Percentiles rank a stretch among this genome's conserved stretches.
Conservation (phyloP, 35 echinoderm and acorn worm genomes). For the Patiria miniata region DNA sequence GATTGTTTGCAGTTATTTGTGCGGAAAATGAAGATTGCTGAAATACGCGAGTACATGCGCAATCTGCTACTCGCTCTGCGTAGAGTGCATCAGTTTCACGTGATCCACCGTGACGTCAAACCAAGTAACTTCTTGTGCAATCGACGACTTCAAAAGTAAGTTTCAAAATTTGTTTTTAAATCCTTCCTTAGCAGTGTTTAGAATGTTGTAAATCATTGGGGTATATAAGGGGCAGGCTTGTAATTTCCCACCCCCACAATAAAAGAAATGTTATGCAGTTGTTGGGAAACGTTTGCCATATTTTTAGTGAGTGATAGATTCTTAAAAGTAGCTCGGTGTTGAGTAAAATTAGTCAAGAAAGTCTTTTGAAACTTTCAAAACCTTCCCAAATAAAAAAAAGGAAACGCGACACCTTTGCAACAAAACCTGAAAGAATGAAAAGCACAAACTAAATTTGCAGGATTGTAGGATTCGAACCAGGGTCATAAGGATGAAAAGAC, state of each 20-base stretch:
- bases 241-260: no score
- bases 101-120: slow-evolving; percentile 93
- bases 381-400: no score
- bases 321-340: no score
- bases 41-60: slow-evolving; percentile 84
- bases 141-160: slow-evolving; percentile 73
- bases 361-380: no score
- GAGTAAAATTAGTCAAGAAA: no score
- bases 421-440: neutral
- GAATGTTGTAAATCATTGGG: no score
- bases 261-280: no score
- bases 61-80: slow-evolving; percentile 74
- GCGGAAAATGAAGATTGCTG: slow-evolving; percentile 49
- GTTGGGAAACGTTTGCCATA: neutral
- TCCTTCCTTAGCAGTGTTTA: no score
- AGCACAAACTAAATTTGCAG: neutral
- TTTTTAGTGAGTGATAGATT: no score
- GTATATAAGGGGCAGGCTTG: no score
- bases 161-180: neutral
- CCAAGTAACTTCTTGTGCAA: slow-evolving; percentile 98
- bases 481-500: no score
- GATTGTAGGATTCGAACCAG: neutral
- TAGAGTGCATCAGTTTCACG: slow-evolving; percentile 84
- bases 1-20: slow-evolving; percentile 57
- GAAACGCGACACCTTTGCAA: neutral